These are phyloP conservation scores for Drosophila helvetica DNA, from an alignment of 2,888 invertebrate genomes.

Conservation along the genomic window DNA sequence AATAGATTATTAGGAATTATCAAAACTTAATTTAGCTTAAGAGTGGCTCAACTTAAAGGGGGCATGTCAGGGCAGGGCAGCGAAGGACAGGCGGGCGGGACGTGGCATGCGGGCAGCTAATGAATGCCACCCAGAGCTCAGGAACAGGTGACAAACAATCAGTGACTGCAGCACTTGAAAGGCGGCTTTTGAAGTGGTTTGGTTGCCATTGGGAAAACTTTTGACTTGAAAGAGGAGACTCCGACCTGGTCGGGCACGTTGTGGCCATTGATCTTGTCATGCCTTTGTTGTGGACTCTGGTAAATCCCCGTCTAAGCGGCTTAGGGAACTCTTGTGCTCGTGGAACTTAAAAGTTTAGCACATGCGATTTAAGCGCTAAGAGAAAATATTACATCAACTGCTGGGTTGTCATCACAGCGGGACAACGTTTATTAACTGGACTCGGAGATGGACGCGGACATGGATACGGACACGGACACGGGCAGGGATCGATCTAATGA, in stretches of 20 bases:
- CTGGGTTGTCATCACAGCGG: slow-evolving; percentile 38
- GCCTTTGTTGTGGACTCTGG: slow-evolving; percentile 66
- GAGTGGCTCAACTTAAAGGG: slow-evolving; percentile 45
- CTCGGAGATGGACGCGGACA: slow-evolving; percentile 21
- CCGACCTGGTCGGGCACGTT: background rate
- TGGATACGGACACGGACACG: slow-evolving; percentile 45
- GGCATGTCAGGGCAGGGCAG: slow-evolving; percentile 7
- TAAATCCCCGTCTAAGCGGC: slow-evolving; percentile 63
- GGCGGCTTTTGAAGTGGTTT: slow-evolving; percentile 75
- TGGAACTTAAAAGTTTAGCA: slow-evolving; percentile 64
- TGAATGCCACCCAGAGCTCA: slow-evolving; percentile 35
- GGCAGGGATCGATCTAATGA: slow-evolving; percentile 70
- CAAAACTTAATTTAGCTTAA: slow-evolving; percentile 79
- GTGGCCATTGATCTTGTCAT: slow-evolving; percentile 66
- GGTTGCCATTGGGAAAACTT: slow-evolving; percentile 62
- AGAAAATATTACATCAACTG: slow-evolving; percentile 1
- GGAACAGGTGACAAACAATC: slow-evolving; percentile 70
- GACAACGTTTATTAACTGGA: slow-evolving; percentile 64
- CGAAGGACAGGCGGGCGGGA: slow-evolving; percentile 13
- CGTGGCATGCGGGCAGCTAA: slow-evolving; percentile 57
- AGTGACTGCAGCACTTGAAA: slow-evolving; percentile 57
- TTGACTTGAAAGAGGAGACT: slow-evolving; percentile 19
- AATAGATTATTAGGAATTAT: slow-evolving; percentile 82
- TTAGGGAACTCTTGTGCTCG: slow-evolving; percentile 41
- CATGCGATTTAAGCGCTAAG: slow-evolving; percentile 54